phyloP scores from a whole-genome alignment of 2,797 vertebrate species.

The Holocentrus rufus region DNA sequence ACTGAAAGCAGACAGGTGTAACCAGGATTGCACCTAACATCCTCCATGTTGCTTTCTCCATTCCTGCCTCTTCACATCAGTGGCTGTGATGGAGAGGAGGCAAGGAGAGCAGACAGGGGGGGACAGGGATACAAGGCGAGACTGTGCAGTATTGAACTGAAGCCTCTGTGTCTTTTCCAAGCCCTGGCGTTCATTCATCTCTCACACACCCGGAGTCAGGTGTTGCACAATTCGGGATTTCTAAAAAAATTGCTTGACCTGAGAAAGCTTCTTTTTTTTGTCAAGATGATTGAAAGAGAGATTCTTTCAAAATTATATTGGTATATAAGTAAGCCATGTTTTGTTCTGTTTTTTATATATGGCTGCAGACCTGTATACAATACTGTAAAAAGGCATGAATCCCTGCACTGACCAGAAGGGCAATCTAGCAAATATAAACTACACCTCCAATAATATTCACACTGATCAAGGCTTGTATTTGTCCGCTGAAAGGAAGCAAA shows the following conservation, averaged over 20 bases:
- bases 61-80: constrained; percentile 47
- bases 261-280: neutral
- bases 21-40: constrained; percentile 44
- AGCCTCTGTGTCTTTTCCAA: neutral
- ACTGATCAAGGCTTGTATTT: constrained; percentile 11
- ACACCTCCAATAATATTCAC: constrained; percentile 21
- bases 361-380: neutral
- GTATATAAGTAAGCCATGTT: neutral
- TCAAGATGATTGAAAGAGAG: neutral
- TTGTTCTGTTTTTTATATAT: neutral
- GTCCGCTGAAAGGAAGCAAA: constrained; percentile 4
- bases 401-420: constrained; percentile 2
- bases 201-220: neutral
- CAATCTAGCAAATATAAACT: constrained; percentile 50
- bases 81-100: constrained; percentile 33
- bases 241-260: neutral
- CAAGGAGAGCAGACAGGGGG: constrained; percentile 4
- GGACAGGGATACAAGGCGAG: constrained; percentile 9
- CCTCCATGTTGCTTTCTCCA: constrained; percentile 33
- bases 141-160: neutral
- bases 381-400: constrained; percentile 1
- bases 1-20: constrained; percentile 43
- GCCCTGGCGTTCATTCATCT: neutral
- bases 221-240: neutral
- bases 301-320: neutral